phyloP scores from a whole-genome alignment of 1,140 invertebrate genomes.

The Meloidogyne exigua region DNA sequence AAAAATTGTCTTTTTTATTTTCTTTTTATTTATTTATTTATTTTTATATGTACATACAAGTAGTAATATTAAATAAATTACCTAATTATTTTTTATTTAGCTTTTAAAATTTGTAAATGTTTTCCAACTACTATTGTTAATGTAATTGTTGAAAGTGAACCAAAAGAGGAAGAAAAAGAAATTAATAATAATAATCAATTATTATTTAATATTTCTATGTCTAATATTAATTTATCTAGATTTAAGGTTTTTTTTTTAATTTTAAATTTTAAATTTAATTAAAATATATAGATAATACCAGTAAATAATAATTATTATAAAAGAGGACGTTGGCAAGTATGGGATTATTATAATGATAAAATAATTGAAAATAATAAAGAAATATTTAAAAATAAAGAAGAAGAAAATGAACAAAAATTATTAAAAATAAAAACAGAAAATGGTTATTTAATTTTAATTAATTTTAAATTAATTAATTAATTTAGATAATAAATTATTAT shows the following conservation, averaged over 20 bases:
- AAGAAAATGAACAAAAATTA: neutral
- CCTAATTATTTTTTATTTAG: neutral
- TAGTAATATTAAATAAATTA: too few species aligned
- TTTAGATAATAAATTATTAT: too few species aligned
- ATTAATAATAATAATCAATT: too few species aligned
- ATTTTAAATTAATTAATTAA: too few species aligned
- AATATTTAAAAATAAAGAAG: neutral
- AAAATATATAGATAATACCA: conserved; percentile 13
- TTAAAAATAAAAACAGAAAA: neutral
- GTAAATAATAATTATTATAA: conserved; percentile 22
- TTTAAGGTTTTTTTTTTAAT: neutral
- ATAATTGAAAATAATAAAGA: neutral
- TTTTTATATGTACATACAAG: too few species aligned
- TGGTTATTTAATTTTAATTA: neutral
- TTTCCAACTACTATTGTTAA: neutral
- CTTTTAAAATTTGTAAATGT: neutral
- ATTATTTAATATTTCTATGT: neutral
- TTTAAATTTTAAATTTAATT: neutral
- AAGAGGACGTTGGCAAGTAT: conserved; percentile 21
- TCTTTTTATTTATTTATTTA: too few species aligned
- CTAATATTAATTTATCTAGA: neutral
- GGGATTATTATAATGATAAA: conserved; percentile 20
- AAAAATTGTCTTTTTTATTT: neutral
- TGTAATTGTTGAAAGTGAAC: neutral
- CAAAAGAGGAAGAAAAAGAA: neutral